Evolutionary conservation across 2,113 vertebrate genomes (phyloP).

Genomic region (Thymallus thymallus): DNA sequence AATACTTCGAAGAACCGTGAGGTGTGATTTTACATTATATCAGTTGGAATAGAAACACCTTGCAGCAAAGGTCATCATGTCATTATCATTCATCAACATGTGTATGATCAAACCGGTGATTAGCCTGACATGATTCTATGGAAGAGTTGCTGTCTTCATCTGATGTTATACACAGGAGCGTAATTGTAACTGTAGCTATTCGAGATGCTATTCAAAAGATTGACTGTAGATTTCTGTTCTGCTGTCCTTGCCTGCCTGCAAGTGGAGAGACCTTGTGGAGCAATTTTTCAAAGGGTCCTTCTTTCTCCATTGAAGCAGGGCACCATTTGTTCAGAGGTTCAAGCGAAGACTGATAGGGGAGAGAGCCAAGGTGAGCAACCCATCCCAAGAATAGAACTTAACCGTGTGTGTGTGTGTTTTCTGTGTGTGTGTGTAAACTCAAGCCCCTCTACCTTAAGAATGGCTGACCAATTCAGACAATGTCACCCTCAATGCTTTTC

Average conservation of each 20-base stretch:
- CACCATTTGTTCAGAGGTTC: slow-evolving; percentile 18
- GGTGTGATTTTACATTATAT: too few relatives aligned
- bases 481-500: neutral
- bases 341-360: neutral
- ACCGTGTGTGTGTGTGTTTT: neutral
- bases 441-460: neutral
- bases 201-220: neutral
- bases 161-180: neutral
- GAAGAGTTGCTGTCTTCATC: too few relatives aligned
- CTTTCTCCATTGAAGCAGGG: slow-evolving; percentile 5
- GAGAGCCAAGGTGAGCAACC: slow-evolving; percentile 12
- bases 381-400: slow-evolving; percentile 16
- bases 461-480: neutral
- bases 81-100: too few relatives aligned
- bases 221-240: neutral
- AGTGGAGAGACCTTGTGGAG: neutral
- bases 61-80: too few relatives aligned
- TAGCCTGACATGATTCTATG: neutral
- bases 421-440: neutral
- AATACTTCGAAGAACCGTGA: too few relatives aligned
- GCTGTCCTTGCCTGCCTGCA: neutral
- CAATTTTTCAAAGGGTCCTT: neutral
- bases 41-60: too few relatives aligned
- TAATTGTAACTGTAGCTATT: neutral
- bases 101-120: too few relatives aligned